Base-by-base conservation (phyloP, 2,113 vertebrate genomes). In the western clawed frog (Xenopus tropicalis) region DNA sequence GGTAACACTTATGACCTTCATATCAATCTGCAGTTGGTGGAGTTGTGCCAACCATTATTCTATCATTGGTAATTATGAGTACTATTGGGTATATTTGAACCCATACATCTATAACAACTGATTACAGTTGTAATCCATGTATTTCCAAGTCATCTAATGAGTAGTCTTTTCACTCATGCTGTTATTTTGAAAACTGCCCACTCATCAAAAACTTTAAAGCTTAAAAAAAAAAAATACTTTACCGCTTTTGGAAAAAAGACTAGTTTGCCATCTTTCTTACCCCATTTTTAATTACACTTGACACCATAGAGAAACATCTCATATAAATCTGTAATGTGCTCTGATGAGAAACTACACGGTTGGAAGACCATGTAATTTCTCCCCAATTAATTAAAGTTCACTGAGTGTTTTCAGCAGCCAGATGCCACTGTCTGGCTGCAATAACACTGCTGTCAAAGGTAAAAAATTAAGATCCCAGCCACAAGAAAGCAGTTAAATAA, bases 281-380 rank as follows among this genome's bases (percentile, higher is more conserved):
- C 93, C 93, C 92, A 87, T 91, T 95, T 96, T 94, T 98, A 98
- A 98, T 97, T 95, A 95, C 93, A 97, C 93, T 91, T 98, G 97
- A 99, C 97, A 97, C 96, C 94, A 93, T 97, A 93, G 96, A 98
- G 95, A 98, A 98, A 96, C 93, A 95, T 98, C 96, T 98, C 97
- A 98, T 98, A 97, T 97, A 95, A 95, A 97, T 98, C 95, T 96
- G 95, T 98, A 99, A 99, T 98, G 94, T 92, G 93, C 91, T 90
- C 95, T 97, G 96, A 98, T 99, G 96, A 98, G 96, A 98, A 93
- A 98, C 96, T 96, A 94, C 96, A 98, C 91, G 96, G 93, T 96
- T 98, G 96, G 93, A 99, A 94, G 95, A 96, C 94, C 96, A 95
- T 98, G 97, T 99, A 98, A 99, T 99, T 93, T 96, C 93, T 90